Conservation (phyloP, 2,113 vertebrate genomes). For the Atlantisia rogersi region DNA sequence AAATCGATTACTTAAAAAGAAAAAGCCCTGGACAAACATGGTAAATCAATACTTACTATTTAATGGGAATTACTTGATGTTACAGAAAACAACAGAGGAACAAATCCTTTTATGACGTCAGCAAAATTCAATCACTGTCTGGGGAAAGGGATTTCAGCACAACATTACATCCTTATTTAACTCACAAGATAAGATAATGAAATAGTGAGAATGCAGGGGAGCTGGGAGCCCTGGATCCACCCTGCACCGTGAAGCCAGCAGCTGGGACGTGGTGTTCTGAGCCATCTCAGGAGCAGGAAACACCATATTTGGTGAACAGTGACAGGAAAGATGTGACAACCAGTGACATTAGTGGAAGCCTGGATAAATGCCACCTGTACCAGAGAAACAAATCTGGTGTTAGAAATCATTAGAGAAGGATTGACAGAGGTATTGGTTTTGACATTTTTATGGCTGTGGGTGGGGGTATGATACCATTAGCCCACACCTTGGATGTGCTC, state of each 20-base stretch:
- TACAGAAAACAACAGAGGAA: conserved; percentile 21
- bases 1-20: background rate
- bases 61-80: background rate
- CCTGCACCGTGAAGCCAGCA: background rate
- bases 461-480: background rate
- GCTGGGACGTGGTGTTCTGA: background rate
- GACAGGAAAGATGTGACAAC: background rate
- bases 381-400: background rate
- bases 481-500: background rate
- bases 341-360: background rate
- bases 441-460: rapidly evolving
- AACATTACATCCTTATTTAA: background rate
- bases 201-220: background rate
- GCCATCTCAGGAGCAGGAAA: background rate
- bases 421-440: background rate
- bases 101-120: conserved; percentile 32
- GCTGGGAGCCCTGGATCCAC: rapidly evolving
- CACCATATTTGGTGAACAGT: rapidly evolving
- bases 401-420: background rate
- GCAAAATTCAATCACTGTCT: conserved; percentile 38
- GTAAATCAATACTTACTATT: conserved; percentile 37
- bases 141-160: background rate
- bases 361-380: background rate
- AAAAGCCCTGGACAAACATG: background rate
- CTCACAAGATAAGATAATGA: background rate